Evolutionary conservation across 2,113 vertebrate genomes (phyloP), one percentile per base, ranked within the genome.

Genomic region (Zapus hudsonius): DNA sequence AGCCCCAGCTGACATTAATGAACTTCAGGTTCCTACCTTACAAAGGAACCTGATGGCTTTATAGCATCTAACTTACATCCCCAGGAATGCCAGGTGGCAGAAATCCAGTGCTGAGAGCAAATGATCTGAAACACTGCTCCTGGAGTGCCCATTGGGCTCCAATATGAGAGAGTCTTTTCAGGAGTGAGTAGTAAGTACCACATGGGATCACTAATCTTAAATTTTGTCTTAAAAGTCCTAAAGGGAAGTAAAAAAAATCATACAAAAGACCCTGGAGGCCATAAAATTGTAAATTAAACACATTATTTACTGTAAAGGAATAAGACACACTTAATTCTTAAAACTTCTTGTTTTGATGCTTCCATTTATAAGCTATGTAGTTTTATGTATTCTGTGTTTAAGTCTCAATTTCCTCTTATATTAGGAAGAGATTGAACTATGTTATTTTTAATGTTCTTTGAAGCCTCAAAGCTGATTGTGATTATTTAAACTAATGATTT

Each of bases 401-500:
- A 75, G 40, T 61, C 13, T 86, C 20, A 63, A 17, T 74, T 79
- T 94, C 57, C 63, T 79, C 42, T 64, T 78, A 7, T 74, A 86
- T 86, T 80, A 44, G 42, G 42, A 90, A 93, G 23, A 90, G 2
- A 5, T 42, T 44, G 38, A 52, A 12, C 31, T 73, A 9, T 27
- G 1, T 83, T 64, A 59, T 84, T 83, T 90, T 38, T 79, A 80
- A 40, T 87, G 75, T 61, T 38, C 66, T 87, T 85, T 82, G 64
- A 78, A 69, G 3, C 16, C 15, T 73, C 38, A 67, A 64, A 64
- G 61, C 31, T 93, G 3, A 38, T 87, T 76, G 80, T 76, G 25
- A 73, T 79, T 84, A 64, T 70, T 76, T 80, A 72, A 87, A 89
- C 73, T 69, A 89, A 89, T 64, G 27, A 75, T 57, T 92, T 93